Percentiles rank a stretch among this genome's conserved stretches.
phyloP scores from a whole-genome alignment of 2,888 invertebrate species.

The Nymphalis urticae region DNA sequence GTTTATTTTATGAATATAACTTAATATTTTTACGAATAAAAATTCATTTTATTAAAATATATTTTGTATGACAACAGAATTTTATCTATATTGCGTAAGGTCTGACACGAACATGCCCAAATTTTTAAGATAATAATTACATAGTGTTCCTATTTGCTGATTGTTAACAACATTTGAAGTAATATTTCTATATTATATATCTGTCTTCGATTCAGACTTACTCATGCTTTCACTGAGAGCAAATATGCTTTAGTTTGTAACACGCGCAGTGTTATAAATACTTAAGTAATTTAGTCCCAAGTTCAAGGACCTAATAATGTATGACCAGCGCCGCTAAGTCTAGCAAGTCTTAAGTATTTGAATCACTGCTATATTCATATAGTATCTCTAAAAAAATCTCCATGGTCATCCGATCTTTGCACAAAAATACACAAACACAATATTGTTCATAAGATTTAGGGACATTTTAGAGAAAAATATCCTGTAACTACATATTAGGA shows the following conservation, averaged over 20 bases:
- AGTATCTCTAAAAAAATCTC: too few relatives aligned
- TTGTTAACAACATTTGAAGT: too few relatives aligned
- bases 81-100: background rate
- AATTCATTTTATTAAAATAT: background rate
- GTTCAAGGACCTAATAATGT: conserved; percentile 68
- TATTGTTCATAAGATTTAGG: too few relatives aligned
- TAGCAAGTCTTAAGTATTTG: conserved; percentile 41
- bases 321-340: conserved; percentile 53
- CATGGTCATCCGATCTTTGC: too few relatives aligned
- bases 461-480: too few relatives aligned
- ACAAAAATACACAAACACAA: too few relatives aligned
- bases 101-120: background rate
- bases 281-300: conserved; percentile 54
- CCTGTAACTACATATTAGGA: too few relatives aligned
- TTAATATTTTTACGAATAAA: too few relatives aligned
- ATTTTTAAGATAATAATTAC: too few relatives aligned
- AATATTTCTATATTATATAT: background rate
- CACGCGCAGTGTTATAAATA: conserved; percentile 54
- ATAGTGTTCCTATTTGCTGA: too few relatives aligned
- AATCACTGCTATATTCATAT: background rate
- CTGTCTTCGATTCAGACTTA: conserved; percentile 30
- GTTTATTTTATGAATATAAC: too few relatives aligned
- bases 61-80: background rate
- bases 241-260: conserved; percentile 39
- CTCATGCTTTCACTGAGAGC: conserved; percentile 36